Base-by-base conservation (phyloP, 2,888 invertebrate species). In the Melinaea menophilus region DNA sequence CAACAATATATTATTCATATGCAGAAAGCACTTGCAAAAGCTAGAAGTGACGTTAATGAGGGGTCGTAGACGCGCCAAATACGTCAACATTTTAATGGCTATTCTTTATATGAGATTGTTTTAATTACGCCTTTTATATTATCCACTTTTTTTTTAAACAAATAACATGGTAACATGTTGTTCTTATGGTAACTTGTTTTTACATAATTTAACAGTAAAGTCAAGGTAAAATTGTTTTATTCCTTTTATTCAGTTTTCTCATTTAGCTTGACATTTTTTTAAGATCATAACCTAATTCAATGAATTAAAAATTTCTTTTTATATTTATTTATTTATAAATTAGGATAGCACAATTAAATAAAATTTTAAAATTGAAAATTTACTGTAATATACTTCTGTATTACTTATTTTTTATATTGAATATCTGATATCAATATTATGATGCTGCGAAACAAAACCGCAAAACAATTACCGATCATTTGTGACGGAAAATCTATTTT, bases 381-480 rank as follows among this genome's bases (percentile, higher is more conserved):
- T 22, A 22, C 22, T 22, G 22, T 22, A 22, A 22, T 22, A 22
- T 22, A 22, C 22, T 22, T 22, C 22, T 22, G 22, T 22, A 22
- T 22, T 22, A 22, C 1, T 22, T 22, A 22, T 22, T 22, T 22
- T 22, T 22, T 22, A 22, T 22, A 22, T 22, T 0, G 22, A 51
- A 31, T 51, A 51, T 31, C 11, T 7, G 5, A 31, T 31, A 9
- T 5, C 31, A n/a, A 5, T 31, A 31, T 31, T 11, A 31, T 22
- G 31, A 51, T 51, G 31, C 7, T 22, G 51, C 2, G 5, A 7
- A 51, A 51, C 11, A 31, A 51, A 51, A 51, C 22, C 51, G 51
- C 51, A 31, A 51, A 31, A 31, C 51, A 5, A 51, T 22, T 51
- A 51, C 31, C 31, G 51, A 51, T 51, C 51, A 51, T 31, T 51